A percentile compares a stretch with the other conserved stretches of the same genome.
Conservation (phyloP, 1,140 invertebrate genomes). For the Brachionus rotundiformis region DNA sequence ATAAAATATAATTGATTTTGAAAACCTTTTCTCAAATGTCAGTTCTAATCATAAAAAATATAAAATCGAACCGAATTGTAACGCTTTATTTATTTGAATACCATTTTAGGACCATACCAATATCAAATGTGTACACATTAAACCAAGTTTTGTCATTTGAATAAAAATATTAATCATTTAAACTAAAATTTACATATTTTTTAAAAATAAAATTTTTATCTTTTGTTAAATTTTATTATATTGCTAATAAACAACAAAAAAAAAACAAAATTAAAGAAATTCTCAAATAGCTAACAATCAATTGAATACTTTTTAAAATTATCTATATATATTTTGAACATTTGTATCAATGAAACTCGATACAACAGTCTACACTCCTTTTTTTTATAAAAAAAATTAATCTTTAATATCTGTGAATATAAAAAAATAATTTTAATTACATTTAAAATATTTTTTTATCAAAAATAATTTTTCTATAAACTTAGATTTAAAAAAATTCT, state of each 20-base stretch:
- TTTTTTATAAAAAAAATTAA: neutral
- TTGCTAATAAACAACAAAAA: neutral
- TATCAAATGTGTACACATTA: neutral
- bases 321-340: no score
- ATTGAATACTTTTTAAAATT: no score
- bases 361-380: neutral
- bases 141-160: neutral
- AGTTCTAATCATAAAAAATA: neutral
- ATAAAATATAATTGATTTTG: conserved; percentile 3
- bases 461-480: no score
- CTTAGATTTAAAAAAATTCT: no score
- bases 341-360: neutral
- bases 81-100: conserved; percentile 9
- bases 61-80: neutral
- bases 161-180: neutral
- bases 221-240: neutral
- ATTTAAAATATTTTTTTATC: neutral
- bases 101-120: neutral
- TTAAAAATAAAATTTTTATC: neutral
- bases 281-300: no score
- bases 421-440: no score
- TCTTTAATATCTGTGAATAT: neutral
- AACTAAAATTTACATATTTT: neutral
- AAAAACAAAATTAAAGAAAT: neutral
- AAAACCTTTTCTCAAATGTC: conserved; percentile 13